Evolutionary conservation across 2,797 vertebrate species (phyloP), one percentile per base, ranked within the genome.

Genomic region (Sebastes cheni): DNA sequence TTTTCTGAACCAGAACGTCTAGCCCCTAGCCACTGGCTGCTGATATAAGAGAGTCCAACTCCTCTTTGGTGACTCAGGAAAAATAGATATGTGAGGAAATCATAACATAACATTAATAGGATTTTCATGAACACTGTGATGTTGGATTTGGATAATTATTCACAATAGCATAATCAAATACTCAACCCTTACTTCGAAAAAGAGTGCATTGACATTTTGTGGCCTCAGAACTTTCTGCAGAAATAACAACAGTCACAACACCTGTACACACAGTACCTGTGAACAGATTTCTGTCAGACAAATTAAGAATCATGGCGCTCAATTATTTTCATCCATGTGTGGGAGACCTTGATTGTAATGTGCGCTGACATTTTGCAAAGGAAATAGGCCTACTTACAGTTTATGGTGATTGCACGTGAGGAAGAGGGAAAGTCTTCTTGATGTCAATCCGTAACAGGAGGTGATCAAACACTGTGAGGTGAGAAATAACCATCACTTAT

Each of bases 361-460:
- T 36, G 56, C 55, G 56, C 60, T 89, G 88, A 90, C 84, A 83
- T 83, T 86, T 83, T 77, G 52, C 54, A 46, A 68, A 65, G 60
- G 80, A 87, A 81, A 75, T 65, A 54, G n/a, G 34, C 58, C 59
- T 25, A 18, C 20, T 62, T 20, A 64, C n/a, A 62, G 58, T 81
- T 80, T 22, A 59, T 70, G 23, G 23, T 85, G 71, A 85, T 80
- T 87, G 74, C 77, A 67, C 65, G 55, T 78, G 61, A 61, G 52
- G 62, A 52, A 66, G 32, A 66, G 12, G 22, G n/a, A 70, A 58
- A 18, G 62, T 75, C 34, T 52, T 60, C 52, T 18, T 67, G 73
- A 56, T 58, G 72, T 72, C 34, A 39, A 64, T 25, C 39, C 56
- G 42, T 60, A 67, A 55, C 59, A 72, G 69, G n/a, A 79, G 66